phyloP scores from a whole-genome alignment of 1,140 invertebrate species.

The Drosophila littoralis region DNA sequence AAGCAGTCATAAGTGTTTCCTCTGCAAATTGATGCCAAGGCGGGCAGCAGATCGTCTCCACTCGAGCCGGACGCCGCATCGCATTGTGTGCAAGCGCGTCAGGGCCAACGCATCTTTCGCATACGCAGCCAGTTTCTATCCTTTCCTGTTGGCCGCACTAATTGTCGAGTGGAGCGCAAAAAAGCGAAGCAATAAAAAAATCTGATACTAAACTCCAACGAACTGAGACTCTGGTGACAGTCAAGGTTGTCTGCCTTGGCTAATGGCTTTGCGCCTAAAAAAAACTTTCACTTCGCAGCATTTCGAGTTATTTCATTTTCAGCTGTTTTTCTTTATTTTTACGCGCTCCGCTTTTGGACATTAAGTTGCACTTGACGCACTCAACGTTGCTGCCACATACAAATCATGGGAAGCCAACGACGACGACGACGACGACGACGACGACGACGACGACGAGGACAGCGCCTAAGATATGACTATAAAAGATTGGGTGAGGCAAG shows the following conservation, averaged over 20 bases:
- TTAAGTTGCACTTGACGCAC: constrained; percentile 61
- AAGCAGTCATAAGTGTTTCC: constrained; percentile 52
- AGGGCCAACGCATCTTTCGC: constrained; percentile 30
- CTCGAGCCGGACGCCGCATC: constrained; percentile 36
- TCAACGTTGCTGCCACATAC: constrained; percentile 56
- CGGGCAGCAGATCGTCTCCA: constrained; percentile 22
- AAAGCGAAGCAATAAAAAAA: constrained; percentile 7
- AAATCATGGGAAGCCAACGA: constrained; percentile 65
- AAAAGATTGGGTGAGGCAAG: constrained; percentile 26
- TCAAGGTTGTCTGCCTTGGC: constrained; percentile 72
- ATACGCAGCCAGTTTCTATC: constrained; percentile 6
- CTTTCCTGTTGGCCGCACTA: constrained; percentile 32
- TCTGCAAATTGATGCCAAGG: constrained; percentile 50
- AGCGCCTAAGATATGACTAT: constrained; percentile 62
- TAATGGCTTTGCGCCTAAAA: constrained; percentile 47
- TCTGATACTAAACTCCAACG: neutral
- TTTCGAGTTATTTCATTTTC: constrained; percentile 33
- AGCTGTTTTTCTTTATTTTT: constrained; percentile 22
- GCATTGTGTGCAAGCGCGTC: constrained; percentile 16
- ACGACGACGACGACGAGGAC: constrained; percentile 44
- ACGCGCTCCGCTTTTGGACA: constrained; percentile 70
- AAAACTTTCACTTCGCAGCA: constrained; percentile 77
- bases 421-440: constrained; percentile 43
- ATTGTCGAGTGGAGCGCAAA: constrained; percentile 29
- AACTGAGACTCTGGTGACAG: constrained; percentile 52